Base-by-base conservation (phyloP, 1,140 invertebrate species). In the Chrysomallon squamiferum region DNA sequence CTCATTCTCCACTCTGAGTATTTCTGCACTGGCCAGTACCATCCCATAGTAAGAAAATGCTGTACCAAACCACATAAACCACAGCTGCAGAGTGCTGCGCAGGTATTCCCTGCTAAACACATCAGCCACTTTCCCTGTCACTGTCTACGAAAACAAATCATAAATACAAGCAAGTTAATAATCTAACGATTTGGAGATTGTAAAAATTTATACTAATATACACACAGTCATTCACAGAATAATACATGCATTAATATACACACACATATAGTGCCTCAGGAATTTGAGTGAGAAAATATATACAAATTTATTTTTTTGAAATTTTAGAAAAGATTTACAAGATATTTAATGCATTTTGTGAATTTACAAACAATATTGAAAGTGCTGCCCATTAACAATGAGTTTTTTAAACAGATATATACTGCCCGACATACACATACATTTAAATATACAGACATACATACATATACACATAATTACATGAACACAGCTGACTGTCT, bases 11-110 rank as follows among this genome's bases (percentile, higher is more conserved):
- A 79, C 56, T 50, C 94, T 92, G 79, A 97, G 92, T 33, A 98
- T 87, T 86, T 97, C 95, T 1, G 95, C 96, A 18, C 95, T 95
- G 89, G 97, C 95, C 47, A 98, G 85, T 2, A 98, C 95, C 56
- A 97, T 88, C 1, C 96, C 96, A 82, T 98, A 98, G 81, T 98
- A 98, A 76, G 93, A 95, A 84, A 97, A 97, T 1, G 95, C 94
- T 83, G 94, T 95, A 0, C 92, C 90, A 87, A 95, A 93, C 94
- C 94, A 95, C 71, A 88, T 82, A 66, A 83, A 69, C 80, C 73
- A 78, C 13, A 84, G 58, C 64, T 80, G 70, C 9, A 84, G 32
- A 5, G 80, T 81, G 45, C 79, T 83, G 15, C 73, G 61, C 18
- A 66, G 45, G 59, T 84, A 86, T 29, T 75, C 69, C 7, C 59